A percentile compares a stretch with the other conserved stretches of the same genome.
Conservation (phyloP, 2,888 invertebrate genomes). For the Halocaridina rubra region DNA sequence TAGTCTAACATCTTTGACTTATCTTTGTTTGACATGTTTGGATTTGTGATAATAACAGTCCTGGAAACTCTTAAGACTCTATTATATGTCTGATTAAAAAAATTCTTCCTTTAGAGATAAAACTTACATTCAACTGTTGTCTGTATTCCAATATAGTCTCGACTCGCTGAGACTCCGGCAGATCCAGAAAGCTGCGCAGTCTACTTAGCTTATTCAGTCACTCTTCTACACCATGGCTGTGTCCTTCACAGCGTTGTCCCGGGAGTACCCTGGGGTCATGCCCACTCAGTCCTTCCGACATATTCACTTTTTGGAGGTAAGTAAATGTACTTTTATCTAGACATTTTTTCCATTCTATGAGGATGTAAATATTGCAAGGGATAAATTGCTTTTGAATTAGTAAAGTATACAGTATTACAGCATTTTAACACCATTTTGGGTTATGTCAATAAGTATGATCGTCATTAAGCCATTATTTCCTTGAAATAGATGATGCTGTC, state of each 20-base stretch:
- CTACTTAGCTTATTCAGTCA: conserved; percentile 87
- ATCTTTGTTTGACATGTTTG: not conserved
- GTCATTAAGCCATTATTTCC: no score
- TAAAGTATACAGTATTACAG: not conserved
- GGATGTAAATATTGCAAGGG: not conserved
- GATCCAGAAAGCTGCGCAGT: conserved; percentile 75
- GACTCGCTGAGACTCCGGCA: conserved; percentile 75
- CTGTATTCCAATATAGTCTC: no score
- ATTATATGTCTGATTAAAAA: no score
- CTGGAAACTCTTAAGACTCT: not conserved
- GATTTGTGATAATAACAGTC: not conserved
- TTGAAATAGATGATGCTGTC: no score
- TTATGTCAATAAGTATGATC: no score
- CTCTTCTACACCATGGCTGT: conserved; percentile 84
- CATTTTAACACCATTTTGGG: not conserved
- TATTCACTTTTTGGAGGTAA: conserved; percentile 79
- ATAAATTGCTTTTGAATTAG: not conserved
- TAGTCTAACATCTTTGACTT: conserved; percentile 10
- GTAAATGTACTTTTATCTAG: no score
- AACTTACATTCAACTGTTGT: no score
- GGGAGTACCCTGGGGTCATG: conserved; percentile 82
- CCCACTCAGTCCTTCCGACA: conserved; percentile 81
- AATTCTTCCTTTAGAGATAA: no score
- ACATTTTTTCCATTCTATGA: not conserved
- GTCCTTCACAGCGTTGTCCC: conserved; percentile 86